A percentile compares a stretch with the other conserved stretches of the same genome.
phyloP scores from a whole-genome alignment of 2,113 vertebrate species.

The Larimichthys polyactis region DNA sequence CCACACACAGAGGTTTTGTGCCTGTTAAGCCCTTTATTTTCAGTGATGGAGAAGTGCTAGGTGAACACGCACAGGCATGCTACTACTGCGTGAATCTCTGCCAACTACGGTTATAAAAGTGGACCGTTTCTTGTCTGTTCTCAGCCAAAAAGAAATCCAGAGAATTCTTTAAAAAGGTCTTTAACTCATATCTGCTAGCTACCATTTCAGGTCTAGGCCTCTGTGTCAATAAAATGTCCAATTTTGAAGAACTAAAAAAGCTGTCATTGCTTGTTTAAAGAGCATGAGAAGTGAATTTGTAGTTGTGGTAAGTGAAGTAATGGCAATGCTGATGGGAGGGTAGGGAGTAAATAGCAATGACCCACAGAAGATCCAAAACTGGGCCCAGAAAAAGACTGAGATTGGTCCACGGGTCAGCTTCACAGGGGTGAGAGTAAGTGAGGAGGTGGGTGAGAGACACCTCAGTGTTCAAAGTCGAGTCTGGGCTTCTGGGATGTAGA shows the following conservation, averaged over 20 bases:
- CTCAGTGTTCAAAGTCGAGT: conserved; percentile 92
- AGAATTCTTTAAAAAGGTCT: conserved; percentile 58
- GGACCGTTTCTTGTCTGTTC: conserved; percentile 32
- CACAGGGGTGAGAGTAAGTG: conserved; percentile 6
- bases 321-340: conserved; percentile 38
- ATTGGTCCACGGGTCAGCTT: conserved; percentile 25
- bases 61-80: conserved; percentile 78
- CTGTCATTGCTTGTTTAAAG: conserved; percentile 70
- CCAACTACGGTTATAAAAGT: conserved; percentile 53
- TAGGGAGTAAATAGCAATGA: conserved; percentile 29
- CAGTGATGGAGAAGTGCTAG: conserved; percentile 65
- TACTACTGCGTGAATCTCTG: conserved; percentile 66
- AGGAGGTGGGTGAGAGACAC: conserved; percentile 18
- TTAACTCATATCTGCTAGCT: conserved; percentile 48
- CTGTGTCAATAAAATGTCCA: conserved; percentile 62
- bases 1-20: conserved; percentile 73
- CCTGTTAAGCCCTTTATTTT: conserved; percentile 84
- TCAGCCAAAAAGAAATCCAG: conserved; percentile 44
- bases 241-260: conserved; percentile 77
- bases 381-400: conserved; percentile 55
- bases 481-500: conserved; percentile 99
- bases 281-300: conserved; percentile 43
- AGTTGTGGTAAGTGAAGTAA: conserved; percentile 5
- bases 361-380: conserved; percentile 37
- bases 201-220: conserved; percentile 61